Evolutionary conservation across 2,797 vertebrate genomes (phyloP).

Genomic region (Oceanodroma leucorhoa): DNA sequence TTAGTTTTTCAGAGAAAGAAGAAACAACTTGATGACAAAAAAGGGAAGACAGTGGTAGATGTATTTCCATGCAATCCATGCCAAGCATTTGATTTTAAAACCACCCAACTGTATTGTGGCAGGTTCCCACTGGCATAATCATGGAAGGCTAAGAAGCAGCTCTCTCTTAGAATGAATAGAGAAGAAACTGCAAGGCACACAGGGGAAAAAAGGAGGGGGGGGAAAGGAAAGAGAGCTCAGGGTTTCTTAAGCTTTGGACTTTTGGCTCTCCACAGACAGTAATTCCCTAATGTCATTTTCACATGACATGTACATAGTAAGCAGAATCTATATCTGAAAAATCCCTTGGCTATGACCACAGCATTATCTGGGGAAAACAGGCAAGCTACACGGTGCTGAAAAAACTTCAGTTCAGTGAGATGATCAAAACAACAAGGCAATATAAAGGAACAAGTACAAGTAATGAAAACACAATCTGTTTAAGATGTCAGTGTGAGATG

Average conservation of each 20-base stretch:
- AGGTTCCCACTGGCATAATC: background rate
- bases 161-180: background rate
- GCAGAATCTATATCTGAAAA: background rate
- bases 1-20: background rate
- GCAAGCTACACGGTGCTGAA: background rate
- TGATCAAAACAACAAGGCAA: background rate
- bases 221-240: background rate
- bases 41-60: background rate
- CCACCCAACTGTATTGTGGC: background rate
- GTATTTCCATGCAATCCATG: background rate
- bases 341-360: background rate
- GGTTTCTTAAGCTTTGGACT: background rate
- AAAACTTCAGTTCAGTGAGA: background rate
- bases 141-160: background rate
- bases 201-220: background rate
- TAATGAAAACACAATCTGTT: background rate
- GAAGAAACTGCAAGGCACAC: background rate
- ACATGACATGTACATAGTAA: background rate
- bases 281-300: background rate
- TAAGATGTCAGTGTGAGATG: background rate
- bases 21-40: background rate
- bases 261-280: background rate
- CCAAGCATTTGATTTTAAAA: slow-evolving; percentile 9
- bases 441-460: background rate
- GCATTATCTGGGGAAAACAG: background rate